Evolutionary conservation across 2,113 vertebrate species (phyloP), one percentile per base, ranked within the genome.

Genomic region (Sprattus sprattus): DNA sequence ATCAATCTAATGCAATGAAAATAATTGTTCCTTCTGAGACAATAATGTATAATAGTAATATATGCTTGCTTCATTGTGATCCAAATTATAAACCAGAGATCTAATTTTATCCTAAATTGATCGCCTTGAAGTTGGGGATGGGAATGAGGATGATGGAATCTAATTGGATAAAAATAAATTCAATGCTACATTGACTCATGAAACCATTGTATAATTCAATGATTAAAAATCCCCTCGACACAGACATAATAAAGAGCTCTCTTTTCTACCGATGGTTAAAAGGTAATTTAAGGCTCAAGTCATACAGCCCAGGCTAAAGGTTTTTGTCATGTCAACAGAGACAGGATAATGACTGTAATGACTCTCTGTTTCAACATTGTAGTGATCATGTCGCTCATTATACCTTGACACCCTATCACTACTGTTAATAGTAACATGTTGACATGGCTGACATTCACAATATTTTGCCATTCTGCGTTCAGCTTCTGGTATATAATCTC

Each of bases 371-470:
- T 91, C 90, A 89, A 87, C 90, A 86, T 87, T 88, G 86, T 71
- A 87, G 89, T 90, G 91, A 81, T 81, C 46, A 83, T 87, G 47
- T 86, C 87, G 85, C 82, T 87, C 47, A 91, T 90, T 89, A 88
- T 90, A 90, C 91, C 89, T 89, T 92, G 89, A 89, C 88, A 89
- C 88, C 84, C 89, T 85, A 91, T 92, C 91, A 92, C 89, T 88
- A 86, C 46, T 88, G 50, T 54, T 91, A 93, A 92, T 90, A 89
- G 87, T 89, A 88, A 89, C 90, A 91, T 89, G 39, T 39, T 39
- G 39, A 39, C 87, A 89, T 83, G 85, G 87, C 86, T 82, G 82
- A 20, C 85, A 85, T 87, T 67, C 82, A 86, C 87, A 83, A 89
- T 71, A 22, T 46, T 15, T 78, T 52, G 22, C 5, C 22, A n/a